Conservation (phyloP, 2,797 vertebrate species). For the Coreius guichenoti region DNA sequence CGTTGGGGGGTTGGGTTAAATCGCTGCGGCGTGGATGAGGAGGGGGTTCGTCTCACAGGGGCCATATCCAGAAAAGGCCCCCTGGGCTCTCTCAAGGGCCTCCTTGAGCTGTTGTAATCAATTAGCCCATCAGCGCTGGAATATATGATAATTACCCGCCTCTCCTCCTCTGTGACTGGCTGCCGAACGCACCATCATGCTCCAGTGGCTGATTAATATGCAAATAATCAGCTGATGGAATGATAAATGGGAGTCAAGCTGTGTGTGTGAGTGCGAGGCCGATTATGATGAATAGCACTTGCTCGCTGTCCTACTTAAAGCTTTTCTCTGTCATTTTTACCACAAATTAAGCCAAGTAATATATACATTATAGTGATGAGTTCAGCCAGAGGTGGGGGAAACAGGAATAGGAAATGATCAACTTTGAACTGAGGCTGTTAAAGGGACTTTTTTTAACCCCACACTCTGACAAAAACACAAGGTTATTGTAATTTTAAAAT, state of each 20-base stretch:
- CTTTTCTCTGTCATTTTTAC: conserved; percentile 85
- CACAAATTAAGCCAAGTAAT: conserved; percentile 86
- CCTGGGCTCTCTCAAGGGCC: conserved; percentile 73
- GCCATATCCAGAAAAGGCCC: conserved; percentile 72
- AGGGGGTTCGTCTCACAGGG: conserved; percentile 56
- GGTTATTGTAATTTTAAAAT: neutral
- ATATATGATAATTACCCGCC: conserved; percentile 91
- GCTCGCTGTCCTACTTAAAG: conserved; percentile 87
- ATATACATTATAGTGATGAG: conserved; percentile 80
- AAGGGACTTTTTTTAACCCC: conserved; percentile 57
- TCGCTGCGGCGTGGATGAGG: conserved; percentile 58
- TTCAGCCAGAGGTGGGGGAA: conserved; percentile 49
- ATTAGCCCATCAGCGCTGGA: conserved; percentile 91
- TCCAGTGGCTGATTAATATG: conserved; percentile 92
- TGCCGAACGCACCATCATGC: conserved; percentile 77
- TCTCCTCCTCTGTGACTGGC: conserved; percentile 72
- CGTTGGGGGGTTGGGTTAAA: conserved; percentile 28
- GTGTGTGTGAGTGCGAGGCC: conserved; percentile 82
- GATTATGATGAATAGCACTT: conserved; percentile 89
- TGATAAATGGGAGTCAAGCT: conserved; percentile 87
- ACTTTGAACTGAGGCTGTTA: conserved; percentile 69
- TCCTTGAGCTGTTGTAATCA: conserved; percentile 90
- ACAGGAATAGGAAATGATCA: conserved; percentile 68
- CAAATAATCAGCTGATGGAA: conserved; percentile 90
- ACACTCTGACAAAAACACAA: neutral